phyloP scores from a whole-genome alignment of 2,113 vertebrate genomes.

The Protomyctophum bolini region DNA sequence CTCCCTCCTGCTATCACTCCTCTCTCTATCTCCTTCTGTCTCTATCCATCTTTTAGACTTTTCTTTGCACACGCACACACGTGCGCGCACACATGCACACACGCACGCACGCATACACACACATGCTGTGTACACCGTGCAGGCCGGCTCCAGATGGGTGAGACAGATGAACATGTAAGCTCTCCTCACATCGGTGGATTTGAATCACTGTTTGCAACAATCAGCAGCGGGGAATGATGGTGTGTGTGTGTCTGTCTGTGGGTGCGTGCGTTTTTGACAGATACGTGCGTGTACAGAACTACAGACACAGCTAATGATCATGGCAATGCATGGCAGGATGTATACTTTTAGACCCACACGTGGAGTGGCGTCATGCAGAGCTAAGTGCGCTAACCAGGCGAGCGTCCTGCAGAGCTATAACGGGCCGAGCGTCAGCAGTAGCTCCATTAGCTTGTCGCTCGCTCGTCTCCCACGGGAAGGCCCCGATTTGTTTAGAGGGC shows the following conservation, averaged over 20 bases:
- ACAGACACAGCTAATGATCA: too few species aligned
- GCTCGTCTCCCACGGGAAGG: constrained; percentile 57
- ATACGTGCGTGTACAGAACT: too few species aligned
- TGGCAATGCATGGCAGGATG: too few species aligned
- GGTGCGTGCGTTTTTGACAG: background rate
- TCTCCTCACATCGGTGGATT: constrained; percentile 63
- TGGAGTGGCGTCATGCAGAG: too few species aligned
- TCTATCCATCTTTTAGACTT: constrained; percentile 28
- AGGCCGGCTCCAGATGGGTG: constrained; percentile 59
- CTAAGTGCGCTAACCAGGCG: too few species aligned
- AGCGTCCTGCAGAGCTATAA: too few species aligned
- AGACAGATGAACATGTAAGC: constrained; percentile 48
- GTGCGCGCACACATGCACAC: background rate
- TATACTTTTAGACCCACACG: too few species aligned
- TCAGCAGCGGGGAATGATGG: background rate
- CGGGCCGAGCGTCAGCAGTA: constrained; percentile 11
- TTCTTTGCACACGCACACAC: constrained; percentile 13
- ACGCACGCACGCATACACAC: background rate
- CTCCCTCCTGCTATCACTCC: background rate
- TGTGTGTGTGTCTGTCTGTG: constrained; percentile 3
- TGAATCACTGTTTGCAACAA: constrained; percentile 18
- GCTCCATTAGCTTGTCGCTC: constrained; percentile 39
- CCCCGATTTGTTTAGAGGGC: constrained; percentile 54
- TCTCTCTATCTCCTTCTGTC: constrained; percentile 21
- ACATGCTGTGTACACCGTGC: constrained; percentile 21